These are phyloP conservation scores for Mamestra configurata DNA, from an alignment of 1,140 invertebrate species.

Conservation along the genomic window DNA sequence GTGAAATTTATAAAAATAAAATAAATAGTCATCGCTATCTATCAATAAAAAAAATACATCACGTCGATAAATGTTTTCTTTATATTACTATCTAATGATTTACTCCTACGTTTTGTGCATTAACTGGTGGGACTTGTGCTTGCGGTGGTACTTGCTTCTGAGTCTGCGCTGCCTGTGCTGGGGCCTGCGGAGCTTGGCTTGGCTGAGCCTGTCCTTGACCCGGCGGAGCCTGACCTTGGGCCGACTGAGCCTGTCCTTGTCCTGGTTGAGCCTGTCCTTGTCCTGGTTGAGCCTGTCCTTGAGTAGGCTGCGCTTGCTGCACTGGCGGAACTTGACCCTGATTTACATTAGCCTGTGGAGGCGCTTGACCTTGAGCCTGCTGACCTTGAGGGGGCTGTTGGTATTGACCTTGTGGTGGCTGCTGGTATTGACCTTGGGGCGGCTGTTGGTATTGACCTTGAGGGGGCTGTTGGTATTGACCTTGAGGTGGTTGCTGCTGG, in stretches of 20 bases:
- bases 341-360: conserved; percentile 45
- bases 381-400: conserved; percentile 52
- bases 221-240: conserved; percentile 32
- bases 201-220: not conserved
- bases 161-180: conserved; percentile 12
- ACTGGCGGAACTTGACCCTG: conserved; percentile 55
- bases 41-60: conserved; percentile 21
- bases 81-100: conserved; percentile 31
- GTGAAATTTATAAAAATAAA: conserved; percentile 11
- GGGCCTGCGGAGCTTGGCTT: conserved; percentile 24
- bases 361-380: conserved; percentile 56
- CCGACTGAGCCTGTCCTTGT: conserved; percentile 62
- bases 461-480: conserved; percentile 58
- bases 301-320: conserved; percentile 49
- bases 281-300: conserved; percentile 53
- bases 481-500: conserved; percentile 50
- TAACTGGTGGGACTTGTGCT: conserved; percentile 19
- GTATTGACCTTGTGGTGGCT: conserved; percentile 54
- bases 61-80: not conserved
- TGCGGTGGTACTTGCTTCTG: conserved; percentile 1
- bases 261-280: conserved; percentile 55
- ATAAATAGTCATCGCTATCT: not conserved
- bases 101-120: conserved; percentile 14
- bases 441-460: conserved; percentile 55
- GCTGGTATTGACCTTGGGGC: conserved; percentile 53